phyloP scores from a whole-genome alignment of 1,140 invertebrate species.

The Drosophila biarmipes region DNA sequence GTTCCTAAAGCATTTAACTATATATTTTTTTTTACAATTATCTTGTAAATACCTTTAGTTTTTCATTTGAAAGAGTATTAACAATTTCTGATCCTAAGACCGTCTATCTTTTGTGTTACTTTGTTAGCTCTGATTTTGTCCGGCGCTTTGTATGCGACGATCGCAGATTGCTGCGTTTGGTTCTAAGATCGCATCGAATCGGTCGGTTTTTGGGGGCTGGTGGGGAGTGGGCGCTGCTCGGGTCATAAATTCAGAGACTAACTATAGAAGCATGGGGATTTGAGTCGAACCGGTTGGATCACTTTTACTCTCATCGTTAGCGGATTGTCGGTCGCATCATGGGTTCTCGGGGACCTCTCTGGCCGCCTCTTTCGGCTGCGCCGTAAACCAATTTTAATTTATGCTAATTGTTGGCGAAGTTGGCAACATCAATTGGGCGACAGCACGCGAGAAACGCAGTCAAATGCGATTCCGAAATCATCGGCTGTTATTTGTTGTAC shows the following conservation, averaged over 20 bases:
- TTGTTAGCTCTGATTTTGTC: conserved; percentile 20
- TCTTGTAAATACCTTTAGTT: no score
- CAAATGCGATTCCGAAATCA: conserved; percentile 51
- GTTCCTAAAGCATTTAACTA: no score
- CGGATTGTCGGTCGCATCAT: conserved; percentile 58
- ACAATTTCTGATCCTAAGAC: not conserved
- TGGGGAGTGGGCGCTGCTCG: conserved; percentile 37
- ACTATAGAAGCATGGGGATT: conserved; percentile 69
- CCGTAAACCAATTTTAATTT: conserved; percentile 82
- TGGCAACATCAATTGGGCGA: conserved; percentile 66
- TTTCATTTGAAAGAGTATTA: conserved; percentile 8
- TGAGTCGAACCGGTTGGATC: conserved; percentile 66
- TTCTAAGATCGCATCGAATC: conserved; percentile 65
- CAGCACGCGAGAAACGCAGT: conserved; percentile 62
- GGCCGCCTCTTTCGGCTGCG: conserved; percentile 18
- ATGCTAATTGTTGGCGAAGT: conserved; percentile 74
- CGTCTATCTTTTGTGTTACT: conserved; percentile 20
- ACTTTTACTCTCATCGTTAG: conserved; percentile 80
- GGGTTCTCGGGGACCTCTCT: conserved; percentile 24
- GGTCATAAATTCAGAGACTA: conserved; percentile 71
- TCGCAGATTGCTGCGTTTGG: conserved; percentile 58
- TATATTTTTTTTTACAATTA: no score
- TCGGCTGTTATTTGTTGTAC: conserved; percentile 20
- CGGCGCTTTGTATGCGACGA: conserved; percentile 32
- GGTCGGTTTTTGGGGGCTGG: conserved; percentile 18